phyloP scores from a whole-genome alignment of 2,888 invertebrate genomes.

The Dorcus hopei region DNA sequence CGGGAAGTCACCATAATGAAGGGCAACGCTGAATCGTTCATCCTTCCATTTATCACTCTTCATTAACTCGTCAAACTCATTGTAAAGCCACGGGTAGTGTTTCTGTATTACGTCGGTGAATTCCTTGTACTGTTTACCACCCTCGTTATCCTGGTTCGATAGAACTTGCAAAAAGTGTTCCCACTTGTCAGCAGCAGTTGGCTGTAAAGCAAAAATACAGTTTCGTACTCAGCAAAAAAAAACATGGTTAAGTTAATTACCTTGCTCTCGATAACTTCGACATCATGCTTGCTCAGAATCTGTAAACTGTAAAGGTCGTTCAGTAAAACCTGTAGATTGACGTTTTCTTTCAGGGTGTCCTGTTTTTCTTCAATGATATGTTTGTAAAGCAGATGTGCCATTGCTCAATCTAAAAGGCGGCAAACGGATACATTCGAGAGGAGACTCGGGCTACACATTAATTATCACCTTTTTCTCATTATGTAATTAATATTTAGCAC shows the following conservation, averaged over 20 bases:
- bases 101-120: constrained; percentile 56
- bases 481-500: neutral
- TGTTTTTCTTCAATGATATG: constrained; percentile 18
- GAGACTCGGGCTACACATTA: neutral
- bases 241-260: constrained; percentile 15
- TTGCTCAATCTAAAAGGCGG: constrained; percentile 2
- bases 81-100: constrained; percentile 59
- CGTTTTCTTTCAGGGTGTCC: constrained; percentile 24
- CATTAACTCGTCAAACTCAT: constrained; percentile 29
- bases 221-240: neutral
- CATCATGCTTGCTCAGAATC: constrained; percentile 27
- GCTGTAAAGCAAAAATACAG: neutral
- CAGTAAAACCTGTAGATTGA: constrained; percentile 22
- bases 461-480: constrained; percentile 9
- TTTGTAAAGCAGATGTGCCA: constrained; percentile 8
- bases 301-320: constrained; percentile 24
- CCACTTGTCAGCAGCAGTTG: neutral
- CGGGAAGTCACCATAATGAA: constrained; percentile 58
- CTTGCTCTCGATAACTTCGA: constrained; percentile 25
- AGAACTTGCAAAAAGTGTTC: neutral
- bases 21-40: constrained; percentile 47
- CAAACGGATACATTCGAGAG: neutral
- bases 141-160: constrained; percentile 43
- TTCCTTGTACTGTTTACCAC: constrained; percentile 49
- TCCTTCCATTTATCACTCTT: constrained; percentile 18